phyloP scores from a whole-genome alignment of 1,140 invertebrate species.

The Amyelois transitella region DNA sequence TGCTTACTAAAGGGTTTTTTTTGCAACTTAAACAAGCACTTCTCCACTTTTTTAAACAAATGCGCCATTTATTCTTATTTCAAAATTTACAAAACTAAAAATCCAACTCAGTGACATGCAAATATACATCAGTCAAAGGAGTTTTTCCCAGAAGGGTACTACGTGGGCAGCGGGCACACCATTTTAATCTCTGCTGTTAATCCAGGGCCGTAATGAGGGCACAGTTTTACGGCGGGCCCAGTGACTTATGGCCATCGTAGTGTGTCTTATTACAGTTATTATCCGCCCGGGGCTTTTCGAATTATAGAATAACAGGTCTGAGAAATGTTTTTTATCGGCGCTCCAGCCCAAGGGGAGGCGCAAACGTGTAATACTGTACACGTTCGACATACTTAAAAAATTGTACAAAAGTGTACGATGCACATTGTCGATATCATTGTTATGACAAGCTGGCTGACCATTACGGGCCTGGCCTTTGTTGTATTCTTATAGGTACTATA shows the following conservation, averaged over 20 bases:
- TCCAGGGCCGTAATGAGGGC: slow-evolving; percentile 27
- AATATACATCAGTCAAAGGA: background rate
- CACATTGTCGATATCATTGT: background rate
- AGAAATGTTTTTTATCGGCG: slow-evolving; percentile 20
- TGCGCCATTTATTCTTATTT: no score
- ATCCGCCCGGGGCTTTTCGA: slow-evolving; percentile 41
- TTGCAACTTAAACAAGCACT: background rate
- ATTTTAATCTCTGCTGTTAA: background rate
- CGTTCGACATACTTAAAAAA: background rate
- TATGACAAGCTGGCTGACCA: background rate
- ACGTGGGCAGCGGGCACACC: background rate
- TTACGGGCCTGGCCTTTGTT: background rate
- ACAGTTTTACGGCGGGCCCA: slow-evolving; percentile 22
- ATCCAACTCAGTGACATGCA: background rate
- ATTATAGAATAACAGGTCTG: slow-evolving; percentile 51
- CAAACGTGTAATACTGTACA: background rate
- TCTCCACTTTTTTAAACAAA: no score
- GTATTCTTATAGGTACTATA: background rate
- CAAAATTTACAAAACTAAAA: no score
- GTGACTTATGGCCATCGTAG: slow-evolving; percentile 55
- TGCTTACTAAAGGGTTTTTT: background rate
- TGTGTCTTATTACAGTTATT: slow-evolving; percentile 64
- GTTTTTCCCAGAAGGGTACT: background rate
- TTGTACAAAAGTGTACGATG: background rate
- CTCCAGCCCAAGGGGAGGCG: slow-evolving; percentile 9